Base-by-base conservation (phyloP, 2,888 invertebrate species). In the Scaptomyza tumidula region DNA sequence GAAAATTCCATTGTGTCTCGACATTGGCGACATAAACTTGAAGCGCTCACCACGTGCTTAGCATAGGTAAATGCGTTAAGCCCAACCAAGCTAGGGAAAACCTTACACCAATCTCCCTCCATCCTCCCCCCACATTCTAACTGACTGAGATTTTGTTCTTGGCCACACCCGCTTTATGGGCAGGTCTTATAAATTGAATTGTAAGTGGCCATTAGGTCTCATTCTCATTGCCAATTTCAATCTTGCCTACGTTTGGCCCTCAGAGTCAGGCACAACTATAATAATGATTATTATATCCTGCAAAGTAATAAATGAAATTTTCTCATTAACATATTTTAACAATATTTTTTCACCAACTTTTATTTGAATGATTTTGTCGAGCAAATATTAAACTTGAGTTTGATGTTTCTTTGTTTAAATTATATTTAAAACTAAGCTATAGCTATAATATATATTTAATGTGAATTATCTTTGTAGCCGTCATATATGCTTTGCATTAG, bases 401-500 rank as follows among this genome's bases (percentile, higher is more conserved):
- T 56, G 1, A 7, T 39, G 6, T 14, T 14, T 27, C 27, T 37
- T 10, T 24, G 13, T 16, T 41, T 57, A 14, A 11, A 37, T n/a
- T 60, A 37, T 44, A 10, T 7, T 31, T 60, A 68, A 62, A 65
- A 52, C 70, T 83, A 80, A 52, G 44, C 71, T 75, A 83, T n/a
- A 1, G 6, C 66, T 67, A 65, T 64, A 49, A 64, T 69, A 46
- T 35, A 56, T 48, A 27, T 63, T 64, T 56, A 63, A 69, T 59
- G 41, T 54, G 46, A 48, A 65, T 65, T 64, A 58, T 59, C 43
- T 48, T 11, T 59, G 53, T 68, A 29, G 59, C 35, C 48, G 57
- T 64, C 54, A 61, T 59, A 67, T 82, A 85, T 82, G 82, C 82
- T 85, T 85, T 67, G 82, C 82, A 85, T 75, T 56, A 50, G 52